Conservation (phyloP, 53 echinoderm and acorn worm species). For the Patiria pectinifera region DNA sequence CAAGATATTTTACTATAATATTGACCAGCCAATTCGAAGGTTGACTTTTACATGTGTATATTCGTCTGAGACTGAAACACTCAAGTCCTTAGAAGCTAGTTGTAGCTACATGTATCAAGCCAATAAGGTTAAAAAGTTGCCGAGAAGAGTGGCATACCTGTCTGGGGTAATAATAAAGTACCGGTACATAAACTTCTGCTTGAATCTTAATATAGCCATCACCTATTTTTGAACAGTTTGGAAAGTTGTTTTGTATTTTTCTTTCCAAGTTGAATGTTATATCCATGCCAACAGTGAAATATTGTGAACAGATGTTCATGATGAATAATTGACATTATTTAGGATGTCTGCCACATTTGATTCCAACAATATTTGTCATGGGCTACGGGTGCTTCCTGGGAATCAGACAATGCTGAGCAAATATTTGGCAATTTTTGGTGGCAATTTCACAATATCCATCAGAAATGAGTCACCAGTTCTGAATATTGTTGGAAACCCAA, state of each 20-base stretch:
- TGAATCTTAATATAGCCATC: too few species aligned
- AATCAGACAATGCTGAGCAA: not conserved
- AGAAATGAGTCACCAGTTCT: slow-evolving; percentile 34
- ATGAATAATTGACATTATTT: not conserved
- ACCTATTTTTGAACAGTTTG: too few species aligned
- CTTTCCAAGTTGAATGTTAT: not conserved
- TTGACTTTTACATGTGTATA: too few species aligned
- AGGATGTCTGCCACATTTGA: slow-evolving; percentile 45
- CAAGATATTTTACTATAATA: too few species aligned
- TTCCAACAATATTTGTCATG: slow-evolving; percentile 25
- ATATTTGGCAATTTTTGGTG: slow-evolving; percentile 22
- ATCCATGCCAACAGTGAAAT: not conserved
- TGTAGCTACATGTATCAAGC: too few species aligned
- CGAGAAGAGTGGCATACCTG: too few species aligned
- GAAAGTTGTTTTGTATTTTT: not conserved
- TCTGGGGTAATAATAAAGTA: too few species aligned
- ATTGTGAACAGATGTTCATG: not conserved
- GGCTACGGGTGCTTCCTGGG: not conserved
- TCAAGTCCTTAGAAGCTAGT: too few species aligned
- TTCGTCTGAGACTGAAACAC: too few species aligned
- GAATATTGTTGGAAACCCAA: not conserved
- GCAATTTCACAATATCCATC: slow-evolving; percentile 33
- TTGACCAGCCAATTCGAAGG: too few species aligned
- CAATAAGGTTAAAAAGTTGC: too few species aligned
- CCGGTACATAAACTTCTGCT: too few species aligned